Evolutionary conservation across 2,797 vertebrate genomes (phyloP), one percentile per base, ranked within the genome.

Genomic region (Silurus lanzhouensis): DNA sequence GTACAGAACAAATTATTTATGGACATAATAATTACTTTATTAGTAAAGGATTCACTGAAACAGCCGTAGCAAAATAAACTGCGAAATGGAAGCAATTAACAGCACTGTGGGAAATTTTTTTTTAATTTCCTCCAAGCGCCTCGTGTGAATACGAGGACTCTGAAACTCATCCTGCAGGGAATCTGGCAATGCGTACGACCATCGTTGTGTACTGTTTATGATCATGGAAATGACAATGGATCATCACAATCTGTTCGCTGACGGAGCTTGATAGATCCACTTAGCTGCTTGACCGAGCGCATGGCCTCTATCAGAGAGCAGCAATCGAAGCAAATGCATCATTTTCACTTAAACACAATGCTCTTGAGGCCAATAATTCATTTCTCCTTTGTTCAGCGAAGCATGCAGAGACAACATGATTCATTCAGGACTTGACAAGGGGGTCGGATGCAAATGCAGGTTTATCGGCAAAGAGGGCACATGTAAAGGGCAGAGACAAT

Each of bases 11-110:
- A 94, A 93, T 91, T 89, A 84, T 84, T 81, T 78, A 44, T 70
- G 55, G 64, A 60, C 72, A 76, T 83, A 66, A 88, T 84, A 84
- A 84, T 74, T 84, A 76, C 12, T 83, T 85, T 61, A 60, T 83
- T 81, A 88, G 85, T 85, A 83, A 9, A 80, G 81, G 85, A 76
- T 91, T 90, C 66, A 88, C 87, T 85, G 85, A 91, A 93, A 93
- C 93, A 92, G 89, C 88, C 88, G 92, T 82, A 15, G 75, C 88
- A 95, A 95, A 95, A 95, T 91, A 95, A 95, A 95, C 91, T 79
- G 64, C 27, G 87, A 85, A 81, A 88, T 67, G 17, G 92, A 93
- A 93, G 92, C 90, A 94, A 94, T 95, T 93, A 92, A 88, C 89
- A 81, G 44, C 84, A 89, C 91, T 93, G 92, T 95, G 95, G 94